These are phyloP conservation scores for Temnothorax ravouxi DNA, from an alignment of 2,888 invertebrate species.

Conservation along the genomic window DNA sequence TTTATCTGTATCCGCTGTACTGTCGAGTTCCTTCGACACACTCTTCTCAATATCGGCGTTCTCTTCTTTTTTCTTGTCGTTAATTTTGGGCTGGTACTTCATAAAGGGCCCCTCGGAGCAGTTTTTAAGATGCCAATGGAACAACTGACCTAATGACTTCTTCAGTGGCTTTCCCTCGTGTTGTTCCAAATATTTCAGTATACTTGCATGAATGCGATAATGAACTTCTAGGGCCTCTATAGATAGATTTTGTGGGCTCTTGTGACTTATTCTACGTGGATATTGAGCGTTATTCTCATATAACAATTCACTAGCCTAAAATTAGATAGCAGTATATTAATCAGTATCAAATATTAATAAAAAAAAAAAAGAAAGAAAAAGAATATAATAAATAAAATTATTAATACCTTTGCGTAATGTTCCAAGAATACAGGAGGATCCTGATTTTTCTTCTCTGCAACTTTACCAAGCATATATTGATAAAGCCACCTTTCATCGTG, in stretches of 20 bases:
- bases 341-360: constrained; percentile 31
- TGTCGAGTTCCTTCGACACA: constrained; percentile 62
- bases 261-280: constrained; percentile 95
- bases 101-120: constrained; percentile 87
- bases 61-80: constrained; percentile 79
- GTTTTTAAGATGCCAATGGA: constrained; percentile 87
- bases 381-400: constrained; percentile 42
- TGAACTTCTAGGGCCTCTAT: constrained; percentile 96
- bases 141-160: constrained; percentile 88
- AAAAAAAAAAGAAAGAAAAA: not conserved
- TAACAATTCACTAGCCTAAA: constrained; percentile 91
- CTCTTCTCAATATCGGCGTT: constrained; percentile 58
- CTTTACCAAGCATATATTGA: constrained; percentile 98
- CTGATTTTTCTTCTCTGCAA: constrained; percentile 94
- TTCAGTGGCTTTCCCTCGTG: constrained; percentile 91
- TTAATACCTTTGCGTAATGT: constrained; percentile 91
- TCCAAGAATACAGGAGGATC: constrained; percentile 92
- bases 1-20: constrained; percentile 74
- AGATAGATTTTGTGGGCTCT: constrained; percentile 93
- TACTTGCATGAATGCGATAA: constrained; percentile 95
- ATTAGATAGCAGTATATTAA: constrained; percentile 55
- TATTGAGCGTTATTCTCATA: constrained; percentile 94
- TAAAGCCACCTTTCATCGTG: constrained; percentile 97
- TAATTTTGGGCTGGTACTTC: constrained; percentile 86
- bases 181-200: constrained; percentile 94